A percentile compares a stretch with the other conserved stretches of the same genome.
Conservation (phyloP, 2,888 invertebrate species). For the Scaptodrosophila latifasciaeformis region DNA sequence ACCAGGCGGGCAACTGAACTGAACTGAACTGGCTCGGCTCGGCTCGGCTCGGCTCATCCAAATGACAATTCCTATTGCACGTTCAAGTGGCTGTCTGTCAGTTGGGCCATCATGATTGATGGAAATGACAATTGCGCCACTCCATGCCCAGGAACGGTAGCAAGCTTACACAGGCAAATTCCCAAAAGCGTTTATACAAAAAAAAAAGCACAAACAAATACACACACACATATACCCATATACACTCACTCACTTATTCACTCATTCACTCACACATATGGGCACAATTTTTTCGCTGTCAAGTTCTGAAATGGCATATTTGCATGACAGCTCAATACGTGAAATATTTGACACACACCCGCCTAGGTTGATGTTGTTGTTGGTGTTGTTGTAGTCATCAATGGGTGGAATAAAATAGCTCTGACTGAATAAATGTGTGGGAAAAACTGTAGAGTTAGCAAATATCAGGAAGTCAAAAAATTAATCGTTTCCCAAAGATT, state of each 20-base stretch:
- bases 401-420: too few species aligned
- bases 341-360: conserved; percentile 47
- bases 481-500: too few species aligned
- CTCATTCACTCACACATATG: conserved; percentile 38
- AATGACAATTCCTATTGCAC: conserved; percentile 12
- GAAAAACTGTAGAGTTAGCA: too few species aligned
- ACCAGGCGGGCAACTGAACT: neutral
- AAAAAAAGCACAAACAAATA: conserved; percentile 12
- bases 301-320: conserved; percentile 65
- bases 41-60: conserved; percentile 1
- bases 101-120: conserved; percentile 47
- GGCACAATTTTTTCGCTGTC: conserved; percentile 61
- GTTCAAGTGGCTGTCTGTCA: conserved; percentile 44
- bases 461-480: too few species aligned
- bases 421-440: too few species aligned
- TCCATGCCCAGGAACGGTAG: conserved; percentile 14
- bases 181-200: neutral
- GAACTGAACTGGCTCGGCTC: neutral
- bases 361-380: too few species aligned
- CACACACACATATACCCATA: conserved; percentile 7
- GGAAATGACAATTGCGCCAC: conserved; percentile 62
- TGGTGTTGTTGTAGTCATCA: too few species aligned
- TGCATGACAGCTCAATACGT: conserved; percentile 69
- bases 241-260: conserved; percentile 18
- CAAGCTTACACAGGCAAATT: conserved; percentile 18